These are phyloP conservation scores for Hydrocynus forskahlii DNA, from an alignment of 2,797 vertebrate genomes.

Conservation along the genomic window DNA sequence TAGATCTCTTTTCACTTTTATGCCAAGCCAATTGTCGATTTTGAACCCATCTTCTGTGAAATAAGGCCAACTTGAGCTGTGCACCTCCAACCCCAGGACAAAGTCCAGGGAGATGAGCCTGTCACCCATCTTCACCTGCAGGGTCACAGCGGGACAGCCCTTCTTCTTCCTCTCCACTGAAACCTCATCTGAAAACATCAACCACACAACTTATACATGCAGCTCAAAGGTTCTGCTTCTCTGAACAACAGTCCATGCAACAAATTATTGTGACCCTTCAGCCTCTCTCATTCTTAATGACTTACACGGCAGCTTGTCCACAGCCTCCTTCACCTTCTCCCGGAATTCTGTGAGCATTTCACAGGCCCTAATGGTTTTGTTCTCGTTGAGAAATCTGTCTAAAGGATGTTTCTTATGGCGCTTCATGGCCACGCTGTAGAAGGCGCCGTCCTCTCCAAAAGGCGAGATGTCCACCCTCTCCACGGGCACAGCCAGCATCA, in stretches of 20 bases:
- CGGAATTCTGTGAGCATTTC: constrained; percentile 79
- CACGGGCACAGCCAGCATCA: constrained; percentile 81
- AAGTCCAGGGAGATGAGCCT: constrained; percentile 83
- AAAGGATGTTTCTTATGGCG: constrained; percentile 67
- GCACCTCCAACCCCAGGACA: constrained; percentile 78
- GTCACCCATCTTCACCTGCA: constrained; percentile 63
- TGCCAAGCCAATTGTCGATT: constrained; percentile 82
- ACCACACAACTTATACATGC: neutral
- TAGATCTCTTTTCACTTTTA: constrained; percentile 65
- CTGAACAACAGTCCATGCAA: no score
- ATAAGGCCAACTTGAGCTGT: constrained; percentile 72
- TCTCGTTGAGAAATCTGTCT: constrained; percentile 69
- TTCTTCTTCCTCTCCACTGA: constrained; percentile 67
- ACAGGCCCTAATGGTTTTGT: constrained; percentile 71
- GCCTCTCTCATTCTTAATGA: neutral
- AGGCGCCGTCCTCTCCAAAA: constrained; percentile 71
- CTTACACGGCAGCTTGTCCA: constrained; percentile 67
- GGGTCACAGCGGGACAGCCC: constrained; percentile 86
- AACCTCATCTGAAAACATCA: constrained; percentile 46
- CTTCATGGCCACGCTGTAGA: constrained; percentile 78
- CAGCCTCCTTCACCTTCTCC: constrained; percentile 74
- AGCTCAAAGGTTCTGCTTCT: no score
- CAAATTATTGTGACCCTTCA: no score
- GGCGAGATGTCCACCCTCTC: constrained; percentile 66
- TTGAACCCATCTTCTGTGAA: constrained; percentile 73